Evolutionary conservation across 2,797 vertebrate species (phyloP).

Genomic region (Gadopsis bispinosus): DNA sequence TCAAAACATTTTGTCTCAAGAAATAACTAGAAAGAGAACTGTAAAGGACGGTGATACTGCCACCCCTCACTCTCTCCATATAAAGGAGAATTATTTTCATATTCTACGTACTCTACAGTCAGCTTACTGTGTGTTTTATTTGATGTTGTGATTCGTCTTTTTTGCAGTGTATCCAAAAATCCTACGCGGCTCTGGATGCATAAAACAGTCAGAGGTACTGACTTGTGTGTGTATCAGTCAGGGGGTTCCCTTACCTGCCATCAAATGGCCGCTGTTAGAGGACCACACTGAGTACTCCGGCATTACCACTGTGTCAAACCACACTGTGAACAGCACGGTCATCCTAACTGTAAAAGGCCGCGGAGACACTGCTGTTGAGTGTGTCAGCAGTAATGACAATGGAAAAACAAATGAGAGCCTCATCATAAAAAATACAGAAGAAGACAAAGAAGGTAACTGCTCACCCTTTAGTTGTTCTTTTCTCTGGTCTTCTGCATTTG

Average conservation of each 20-base stretch:
- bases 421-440: neutral
- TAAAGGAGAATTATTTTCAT: neutral
- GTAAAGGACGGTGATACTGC: neutral
- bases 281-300: neutral
- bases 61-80: neutral
- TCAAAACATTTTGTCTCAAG: neutral
- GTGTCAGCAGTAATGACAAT: slow-evolving; percentile 27
- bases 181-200: slow-evolving; percentile 21
- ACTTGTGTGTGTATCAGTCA: slow-evolving; percentile 49
- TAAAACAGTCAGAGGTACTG: neutral
- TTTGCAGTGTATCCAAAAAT: slow-evolving; percentile 28
- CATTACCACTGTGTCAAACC: neutral
- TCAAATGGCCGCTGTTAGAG: slow-evolving; percentile 40
- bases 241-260: slow-evolving; percentile 37
- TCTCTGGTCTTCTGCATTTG: neutral
- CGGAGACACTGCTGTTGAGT: slow-evolving; percentile 7
- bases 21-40: neutral
- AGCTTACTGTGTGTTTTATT: neutral
- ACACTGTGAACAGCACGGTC: slow-evolving; percentile 40
- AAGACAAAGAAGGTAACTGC: neutral
- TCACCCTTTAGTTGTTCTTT: neutral
- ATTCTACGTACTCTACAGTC: no score
- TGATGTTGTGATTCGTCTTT: neutral
- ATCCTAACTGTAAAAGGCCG: neutral
- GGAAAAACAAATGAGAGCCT: neutral